phyloP scores from a whole-genome alignment of 2,113 vertebrate species.

The Centropus unirufus region DNA sequence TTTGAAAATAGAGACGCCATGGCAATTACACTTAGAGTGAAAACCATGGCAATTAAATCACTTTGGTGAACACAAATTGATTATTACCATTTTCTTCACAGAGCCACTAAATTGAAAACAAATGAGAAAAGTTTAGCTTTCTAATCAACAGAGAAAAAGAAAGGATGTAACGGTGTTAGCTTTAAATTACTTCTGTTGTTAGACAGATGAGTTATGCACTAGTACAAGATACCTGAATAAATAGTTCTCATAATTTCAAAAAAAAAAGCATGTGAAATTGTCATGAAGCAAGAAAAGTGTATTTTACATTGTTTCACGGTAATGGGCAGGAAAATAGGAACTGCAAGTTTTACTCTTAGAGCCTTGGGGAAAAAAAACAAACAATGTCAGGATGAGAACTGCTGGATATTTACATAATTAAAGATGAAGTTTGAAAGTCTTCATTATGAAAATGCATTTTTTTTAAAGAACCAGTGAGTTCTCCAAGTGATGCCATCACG shows the following conservation, averaged over 20 bases:
- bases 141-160: neutral
- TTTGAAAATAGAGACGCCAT: slow-evolving; percentile 9
- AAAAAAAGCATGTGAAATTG: neutral
- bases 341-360: neutral
- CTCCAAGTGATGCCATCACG: neutral
- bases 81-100: slow-evolving; percentile 17
- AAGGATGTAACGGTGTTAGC: neutral
- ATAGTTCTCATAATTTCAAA: neutral
- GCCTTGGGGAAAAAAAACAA: neutral
- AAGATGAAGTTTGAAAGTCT: neutral
- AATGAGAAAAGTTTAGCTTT: slow-evolving; percentile 17
- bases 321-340: neutral
- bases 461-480: neutral
- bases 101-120: neutral
- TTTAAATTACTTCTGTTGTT: neutral
- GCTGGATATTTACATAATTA: neutral
- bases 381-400: neutral
- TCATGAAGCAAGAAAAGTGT: neutral
- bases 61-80: slow-evolving; percentile 19
- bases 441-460: neutral
- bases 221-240: neutral
- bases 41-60: slow-evolving; percentile 28
- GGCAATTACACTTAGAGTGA: slow-evolving; percentile 1
- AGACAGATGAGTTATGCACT: neutral
- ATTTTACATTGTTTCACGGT: neutral